These are phyloP conservation scores for Pachypeltis micranthus DNA, from an alignment of 1,140 invertebrate genomes.

Conservation along the genomic window DNA sequence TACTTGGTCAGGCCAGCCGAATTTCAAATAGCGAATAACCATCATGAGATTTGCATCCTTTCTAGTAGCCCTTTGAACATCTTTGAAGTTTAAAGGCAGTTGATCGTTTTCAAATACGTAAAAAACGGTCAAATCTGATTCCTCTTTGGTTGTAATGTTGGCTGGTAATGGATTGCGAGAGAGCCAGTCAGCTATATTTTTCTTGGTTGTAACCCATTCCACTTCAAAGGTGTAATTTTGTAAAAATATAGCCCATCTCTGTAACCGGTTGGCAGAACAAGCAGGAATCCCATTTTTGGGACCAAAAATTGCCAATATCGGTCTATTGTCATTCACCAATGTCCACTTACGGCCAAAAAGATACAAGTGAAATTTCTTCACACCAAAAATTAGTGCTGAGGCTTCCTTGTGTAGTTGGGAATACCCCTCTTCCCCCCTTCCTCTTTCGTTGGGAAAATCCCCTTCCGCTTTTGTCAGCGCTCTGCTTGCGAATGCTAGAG, in stretches of 20 bases:
- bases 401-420: constrained; percentile 36
- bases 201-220: background rate
- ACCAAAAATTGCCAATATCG: constrained; percentile 35
- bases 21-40: background rate
- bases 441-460: too few species aligned
- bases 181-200: background rate
- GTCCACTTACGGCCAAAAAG: constrained; percentile 33
- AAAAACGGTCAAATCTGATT: background rate
- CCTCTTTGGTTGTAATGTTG: background rate
- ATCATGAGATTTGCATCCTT: background rate
- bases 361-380: constrained; percentile 29
- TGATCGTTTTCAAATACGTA: background rate
- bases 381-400: constrained; percentile 26
- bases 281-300: constrained; percentile 29
- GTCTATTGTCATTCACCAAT: constrained; percentile 38
- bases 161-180: background rate
- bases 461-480: background rate
- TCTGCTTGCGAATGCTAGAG: background rate
- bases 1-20: background rate
- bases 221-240: constrained; percentile 26
- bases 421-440: background rate
- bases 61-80: background rate
- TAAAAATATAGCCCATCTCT: constrained; percentile 32
- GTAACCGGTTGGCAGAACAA: constrained; percentile 29
- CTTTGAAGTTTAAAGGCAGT: background rate